phyloP scores from a whole-genome alignment of 2,797 vertebrate genomes.

The Agapornis canus region DNA sequence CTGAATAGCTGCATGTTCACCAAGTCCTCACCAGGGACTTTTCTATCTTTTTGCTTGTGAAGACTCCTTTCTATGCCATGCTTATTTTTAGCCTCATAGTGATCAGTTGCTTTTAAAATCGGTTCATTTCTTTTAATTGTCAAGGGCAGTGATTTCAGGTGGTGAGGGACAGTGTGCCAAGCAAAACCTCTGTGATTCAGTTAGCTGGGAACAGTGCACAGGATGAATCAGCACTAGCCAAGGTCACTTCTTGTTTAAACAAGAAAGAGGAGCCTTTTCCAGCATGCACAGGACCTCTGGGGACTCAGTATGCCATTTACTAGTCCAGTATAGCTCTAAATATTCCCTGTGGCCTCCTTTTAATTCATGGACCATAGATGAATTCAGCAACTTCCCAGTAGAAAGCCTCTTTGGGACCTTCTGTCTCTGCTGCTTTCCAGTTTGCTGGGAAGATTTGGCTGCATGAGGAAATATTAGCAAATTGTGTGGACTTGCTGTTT shows the following conservation, averaged over 20 bases:
- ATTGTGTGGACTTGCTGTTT: not conserved
- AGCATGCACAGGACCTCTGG: not conserved
- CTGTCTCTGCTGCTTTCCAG: not conserved
- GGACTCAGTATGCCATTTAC: not conserved
- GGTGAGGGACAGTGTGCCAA: constrained; percentile 32
- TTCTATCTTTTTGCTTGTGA: not conserved
- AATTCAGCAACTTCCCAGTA: not conserved
- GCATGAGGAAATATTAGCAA: constrained; percentile 27
- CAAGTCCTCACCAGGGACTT: constrained; percentile 10
- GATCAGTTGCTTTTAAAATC: constrained; percentile 25
- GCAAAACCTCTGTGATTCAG: constrained; percentile 29
- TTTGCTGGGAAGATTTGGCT: constrained; percentile 17
- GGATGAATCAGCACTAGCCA: constrained; percentile 57
- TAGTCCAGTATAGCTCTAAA: not conserved
- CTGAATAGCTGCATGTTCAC: not conserved
- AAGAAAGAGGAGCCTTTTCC: not conserved
- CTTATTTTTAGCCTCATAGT: constrained; percentile 51
- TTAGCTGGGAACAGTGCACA: constrained; percentile 16
- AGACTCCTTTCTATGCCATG: constrained; percentile 20
- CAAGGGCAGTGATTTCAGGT: constrained; percentile 34
- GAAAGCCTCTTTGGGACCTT: not conserved
- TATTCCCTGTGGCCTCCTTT: not conserved
- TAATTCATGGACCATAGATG: not conserved
- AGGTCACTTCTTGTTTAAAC: constrained; percentile 46
- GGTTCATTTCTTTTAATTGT: constrained; percentile 57